Evolutionary conservation across 1,140 invertebrate species (phyloP).

Genomic region (Aphis craccivora): DNA sequence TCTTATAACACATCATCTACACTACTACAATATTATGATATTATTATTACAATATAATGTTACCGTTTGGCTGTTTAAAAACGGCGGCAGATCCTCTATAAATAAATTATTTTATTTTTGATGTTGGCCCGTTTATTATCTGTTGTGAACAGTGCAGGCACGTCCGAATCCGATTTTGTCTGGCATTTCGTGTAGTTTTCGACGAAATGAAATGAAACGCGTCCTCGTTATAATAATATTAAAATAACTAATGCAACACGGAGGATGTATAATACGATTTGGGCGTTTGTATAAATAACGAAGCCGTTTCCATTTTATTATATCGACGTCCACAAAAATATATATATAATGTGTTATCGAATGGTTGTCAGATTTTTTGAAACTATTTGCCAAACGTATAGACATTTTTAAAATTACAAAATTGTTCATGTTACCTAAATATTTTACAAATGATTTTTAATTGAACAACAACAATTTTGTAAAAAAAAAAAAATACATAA

Average conservation of each 20-base stretch:
- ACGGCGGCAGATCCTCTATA: background rate
- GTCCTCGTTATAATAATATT: background rate
- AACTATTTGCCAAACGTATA: too few species aligned
- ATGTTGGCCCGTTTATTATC: background rate
- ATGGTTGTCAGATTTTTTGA: background rate
- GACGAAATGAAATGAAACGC: background rate
- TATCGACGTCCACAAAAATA: background rate
- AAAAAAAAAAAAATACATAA: too few species aligned
- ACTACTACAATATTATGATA: background rate
- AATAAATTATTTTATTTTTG: constrained; percentile 8
- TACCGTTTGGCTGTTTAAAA: background rate
- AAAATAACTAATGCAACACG: background rate
- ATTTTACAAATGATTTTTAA: too few species aligned
- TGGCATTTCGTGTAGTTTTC: background rate
- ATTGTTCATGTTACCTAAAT: too few species aligned
- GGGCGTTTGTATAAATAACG: background rate
- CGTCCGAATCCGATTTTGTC: background rate
- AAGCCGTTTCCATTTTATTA: background rate
- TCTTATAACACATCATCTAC: background rate
- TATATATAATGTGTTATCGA: background rate
- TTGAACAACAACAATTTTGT: too few species aligned
- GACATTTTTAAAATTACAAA: too few species aligned
- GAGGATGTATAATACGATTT: background rate
- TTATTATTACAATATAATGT: background rate
- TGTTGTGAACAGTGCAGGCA: background rate